Evolutionary conservation across 1,140 invertebrate species (phyloP), one percentile per base, ranked within the genome.

Genomic region (Hestina assimilis): DNA sequence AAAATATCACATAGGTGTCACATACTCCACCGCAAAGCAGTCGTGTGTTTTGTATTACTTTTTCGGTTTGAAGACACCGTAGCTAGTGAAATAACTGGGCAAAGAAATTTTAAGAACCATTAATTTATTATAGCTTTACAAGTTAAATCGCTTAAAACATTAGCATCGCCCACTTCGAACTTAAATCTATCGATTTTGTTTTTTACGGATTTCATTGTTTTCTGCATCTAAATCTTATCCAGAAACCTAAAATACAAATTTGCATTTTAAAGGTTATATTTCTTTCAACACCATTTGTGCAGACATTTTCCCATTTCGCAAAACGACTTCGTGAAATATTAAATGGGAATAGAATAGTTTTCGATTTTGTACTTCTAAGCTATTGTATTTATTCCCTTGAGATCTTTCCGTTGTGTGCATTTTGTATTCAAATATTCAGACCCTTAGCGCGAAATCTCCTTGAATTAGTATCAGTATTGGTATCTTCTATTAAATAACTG

Each of bases 251-350:
- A 48, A 48, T 48, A 48, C 43, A 35, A 23, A 56, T 48, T 56
- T 56, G 43, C 53, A 56, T 56, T 56, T 41, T 28, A 46, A 14
- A 41, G 31, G 53, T 56, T 53, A 50, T 59, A 59, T 59, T 52
- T 46, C 56, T 46, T 46, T 59, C 56, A 40, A 28, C 48, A 33
- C 42, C 41, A 59, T 59, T 59, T 52, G 48, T 19, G 47, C 29
- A 52, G 48, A 15, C 38, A 52, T 50, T 24, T 41, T 41, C 20
- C 47, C 21, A 7, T n/a, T 19, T 58, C 51, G 26, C 31, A 28
- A 29, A 59, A 28, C 56, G 48, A 48, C 29, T 53, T 38, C 33
- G 38, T 58, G 38, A 59, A 33, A 53, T 59, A 59, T 59, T 43
- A 42, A 50, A 45, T 43, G 45, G 14, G 19, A 50, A 35, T 40